Evolutionary conservation across 2,113 vertebrate species (phyloP).

Genomic region (Ailurus styani): DNA sequence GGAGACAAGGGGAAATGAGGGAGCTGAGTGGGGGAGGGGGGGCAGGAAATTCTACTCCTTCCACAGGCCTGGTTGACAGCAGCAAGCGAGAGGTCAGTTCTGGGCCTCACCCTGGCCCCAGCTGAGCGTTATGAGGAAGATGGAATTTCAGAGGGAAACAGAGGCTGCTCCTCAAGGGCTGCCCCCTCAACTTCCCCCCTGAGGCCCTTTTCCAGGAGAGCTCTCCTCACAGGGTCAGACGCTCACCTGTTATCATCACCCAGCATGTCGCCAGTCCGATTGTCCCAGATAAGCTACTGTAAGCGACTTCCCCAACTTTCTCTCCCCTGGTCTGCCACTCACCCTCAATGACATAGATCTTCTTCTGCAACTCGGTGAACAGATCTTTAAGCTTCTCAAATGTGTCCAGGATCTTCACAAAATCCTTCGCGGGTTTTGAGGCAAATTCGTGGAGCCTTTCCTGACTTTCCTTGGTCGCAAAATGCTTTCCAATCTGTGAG

Average conservation of each 20-base stretch:
- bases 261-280: neutral
- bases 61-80: neutral
- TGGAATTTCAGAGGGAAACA: neutral
- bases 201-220: neutral
- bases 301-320: neutral
- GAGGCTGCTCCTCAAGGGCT: neutral
- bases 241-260: accelerated
- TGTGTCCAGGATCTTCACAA: conserved; percentile 71
- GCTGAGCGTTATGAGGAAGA: neutral
- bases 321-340: neutral
- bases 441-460: conserved; percentile 55
- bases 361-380: conserved; percentile 82
- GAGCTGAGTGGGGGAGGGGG: neutral
- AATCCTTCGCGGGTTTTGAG: conserved; percentile 53
- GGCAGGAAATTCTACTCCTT: neutral
- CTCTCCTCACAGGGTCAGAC: neutral
- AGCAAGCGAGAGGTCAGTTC: neutral
- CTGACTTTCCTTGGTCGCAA: neutral
- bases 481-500: conserved; percentile 65
- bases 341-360: conserved; percentile 87
- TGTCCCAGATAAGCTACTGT: neutral
- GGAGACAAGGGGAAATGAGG: neutral
- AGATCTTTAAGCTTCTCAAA: conserved; percentile 78
- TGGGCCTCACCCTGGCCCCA: neutral
- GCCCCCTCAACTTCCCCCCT: neutral